Evolutionary conservation across 2,113 vertebrate species (phyloP).

Genomic region (Nothoprocta perdicaria): DNA sequence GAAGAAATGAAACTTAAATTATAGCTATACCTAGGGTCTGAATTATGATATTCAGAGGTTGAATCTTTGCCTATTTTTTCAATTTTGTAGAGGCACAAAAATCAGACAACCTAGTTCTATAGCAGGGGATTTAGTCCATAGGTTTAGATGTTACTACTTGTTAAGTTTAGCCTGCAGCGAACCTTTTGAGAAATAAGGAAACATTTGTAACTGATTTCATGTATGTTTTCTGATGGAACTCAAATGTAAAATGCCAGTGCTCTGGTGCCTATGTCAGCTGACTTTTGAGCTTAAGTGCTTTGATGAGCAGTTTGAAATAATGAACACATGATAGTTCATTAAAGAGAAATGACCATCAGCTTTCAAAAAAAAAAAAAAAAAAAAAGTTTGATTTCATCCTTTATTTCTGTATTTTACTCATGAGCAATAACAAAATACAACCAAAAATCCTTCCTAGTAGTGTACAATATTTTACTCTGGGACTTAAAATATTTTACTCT

Average conservation of each 20-base stretch:
- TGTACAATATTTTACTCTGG: background rate
- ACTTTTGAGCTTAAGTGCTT: background rate
- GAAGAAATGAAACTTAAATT: background rate
- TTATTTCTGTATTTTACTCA: background rate
- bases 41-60: background rate
- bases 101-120: background rate
- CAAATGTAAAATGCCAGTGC: background rate
- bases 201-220: background rate
- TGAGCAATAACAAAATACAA: background rate
- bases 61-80: background rate
- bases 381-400: background rate
- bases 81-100: background rate
- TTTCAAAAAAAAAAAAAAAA: background rate
- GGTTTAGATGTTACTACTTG: background rate
- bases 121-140: background rate
- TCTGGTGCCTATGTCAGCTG: background rate
- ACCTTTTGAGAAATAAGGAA: background rate
- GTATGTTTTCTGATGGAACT: background rate
- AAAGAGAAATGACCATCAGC: background rate
- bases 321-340: background rate
- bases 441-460: background rate
- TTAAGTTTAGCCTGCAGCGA: background rate
- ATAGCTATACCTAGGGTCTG: background rate
- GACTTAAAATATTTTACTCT: background rate
- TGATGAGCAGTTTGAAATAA: background rate